These are phyloP conservation scores for Agrilus mali DNA, from an alignment of 2,888 invertebrate species.

Conservation along the genomic window DNA sequence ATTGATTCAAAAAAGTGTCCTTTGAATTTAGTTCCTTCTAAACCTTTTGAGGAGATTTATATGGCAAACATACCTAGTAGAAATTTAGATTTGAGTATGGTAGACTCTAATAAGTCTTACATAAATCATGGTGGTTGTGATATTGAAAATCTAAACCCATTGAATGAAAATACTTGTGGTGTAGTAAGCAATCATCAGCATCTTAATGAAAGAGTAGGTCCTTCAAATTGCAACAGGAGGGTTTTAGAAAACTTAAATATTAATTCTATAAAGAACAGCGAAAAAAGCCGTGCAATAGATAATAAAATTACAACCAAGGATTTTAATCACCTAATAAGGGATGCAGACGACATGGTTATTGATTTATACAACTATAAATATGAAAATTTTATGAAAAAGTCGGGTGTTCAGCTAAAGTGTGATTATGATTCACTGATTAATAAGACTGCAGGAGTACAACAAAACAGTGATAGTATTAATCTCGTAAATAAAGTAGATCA, in stretches of 20 bases:
- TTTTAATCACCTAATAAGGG: too few relatives aligned
- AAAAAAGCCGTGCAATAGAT: not conserved
- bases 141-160: too few relatives aligned
- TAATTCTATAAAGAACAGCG: not conserved
- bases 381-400: conserved; percentile 13
- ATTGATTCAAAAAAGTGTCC: not conserved
- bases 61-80: conserved; percentile 31
- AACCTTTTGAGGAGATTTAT: conserved; percentile 29
- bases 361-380: conserved; percentile 10
- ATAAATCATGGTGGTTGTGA: too few relatives aligned
- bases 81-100: conserved; percentile 29
- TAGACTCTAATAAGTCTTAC: conserved; percentile 19
- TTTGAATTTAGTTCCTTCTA: conserved; percentile 2
- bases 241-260: not conserved
- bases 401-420: not conserved
- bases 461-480: conserved; percentile 31
- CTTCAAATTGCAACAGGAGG: not conserved
- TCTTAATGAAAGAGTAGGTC: not conserved
- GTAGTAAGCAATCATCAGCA: too few relatives aligned
- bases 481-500: conserved; percentile 30
- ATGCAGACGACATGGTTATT: not conserved
- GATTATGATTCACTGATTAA: not conserved
- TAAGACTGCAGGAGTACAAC: conserved; percentile 2
- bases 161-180: not conserved
- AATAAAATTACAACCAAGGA: too few relatives aligned